Conservation (phyloP, 2,888 invertebrate genomes). For the Orchesellides sinensis region DNA sequence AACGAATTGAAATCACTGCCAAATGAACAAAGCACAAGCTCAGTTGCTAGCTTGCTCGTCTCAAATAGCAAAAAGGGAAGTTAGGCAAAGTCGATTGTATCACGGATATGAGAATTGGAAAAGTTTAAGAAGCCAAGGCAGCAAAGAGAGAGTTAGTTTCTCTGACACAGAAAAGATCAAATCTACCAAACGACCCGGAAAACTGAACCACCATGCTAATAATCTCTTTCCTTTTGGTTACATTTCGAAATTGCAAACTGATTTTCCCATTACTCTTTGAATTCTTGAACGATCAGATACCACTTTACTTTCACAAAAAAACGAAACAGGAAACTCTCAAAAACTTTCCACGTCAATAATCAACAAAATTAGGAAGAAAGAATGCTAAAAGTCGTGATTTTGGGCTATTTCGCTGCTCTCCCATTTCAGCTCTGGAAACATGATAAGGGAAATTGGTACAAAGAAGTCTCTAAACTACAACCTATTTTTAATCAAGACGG, state of each 20-base stretch:
- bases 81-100: too few species aligned
- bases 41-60: too few species aligned
- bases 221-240: not conserved
- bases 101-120: not conserved
- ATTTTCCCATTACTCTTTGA: not conserved
- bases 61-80: too few species aligned
- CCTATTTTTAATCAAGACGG: too few species aligned
- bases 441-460: not conserved
- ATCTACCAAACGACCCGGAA: not conserved
- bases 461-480: too few species aligned
- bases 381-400: not conserved
- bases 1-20: too few species aligned
- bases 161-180: too few species aligned
- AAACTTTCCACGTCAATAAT: not conserved
- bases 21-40: too few species aligned
- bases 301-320: not conserved
- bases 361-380: not conserved
- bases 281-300: not conserved
- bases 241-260: not conserved
- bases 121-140: not conserved
- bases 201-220: not conserved
- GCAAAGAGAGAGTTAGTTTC: too few species aligned
- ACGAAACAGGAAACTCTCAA: not conserved
- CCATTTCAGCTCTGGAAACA: not conserved
- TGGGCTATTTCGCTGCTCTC: not conserved